Conservation (phyloP, 1,140 invertebrate species). For the Trialeurodes vaporariorum region DNA sequence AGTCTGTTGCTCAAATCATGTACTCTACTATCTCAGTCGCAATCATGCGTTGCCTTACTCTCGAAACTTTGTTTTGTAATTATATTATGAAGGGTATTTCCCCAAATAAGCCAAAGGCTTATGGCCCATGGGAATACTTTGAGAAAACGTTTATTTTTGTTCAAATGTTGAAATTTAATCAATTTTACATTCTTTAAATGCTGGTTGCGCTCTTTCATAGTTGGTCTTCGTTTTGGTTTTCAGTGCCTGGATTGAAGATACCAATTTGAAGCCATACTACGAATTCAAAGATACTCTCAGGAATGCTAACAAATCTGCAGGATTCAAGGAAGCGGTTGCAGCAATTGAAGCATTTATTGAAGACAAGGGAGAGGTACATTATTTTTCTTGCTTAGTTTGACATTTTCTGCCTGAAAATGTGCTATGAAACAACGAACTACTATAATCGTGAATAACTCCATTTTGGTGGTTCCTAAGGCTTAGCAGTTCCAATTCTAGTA, state of each 20-base stretch:
- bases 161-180: too few species aligned
- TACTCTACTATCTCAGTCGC: too few species aligned
- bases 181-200: too few species aligned
- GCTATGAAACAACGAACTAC: background rate
- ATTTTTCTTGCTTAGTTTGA: slow-evolving; percentile 5
- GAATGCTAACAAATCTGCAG: slow-evolving; percentile 60
- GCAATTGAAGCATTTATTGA: slow-evolving; percentile 75
- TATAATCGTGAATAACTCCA: slow-evolving; percentile 6
- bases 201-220: too few species aligned
- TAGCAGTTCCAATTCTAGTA: background rate
- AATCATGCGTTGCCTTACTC: slow-evolving; percentile 10
- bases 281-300: slow-evolving; percentile 67
- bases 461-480: slow-evolving; percentile 4
- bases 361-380: slow-evolving; percentile 36
- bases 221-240: slow-evolving; percentile 25
- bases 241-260: slow-evolving; percentile 85
- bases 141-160: too few species aligned
- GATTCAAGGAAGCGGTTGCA: slow-evolving; percentile 73
- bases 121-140: too few species aligned
- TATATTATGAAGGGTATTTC: background rate
- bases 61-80: background rate
- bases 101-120: too few species aligned
- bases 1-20: too few species aligned
- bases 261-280: slow-evolving; percentile 70
- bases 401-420: background rate